A percentile compares a stretch with the other conserved stretches of the same genome.
These are phyloP conservation scores for Hedya salicella DNA, from an alignment of 2,888 invertebrate species.

Conservation along the genomic window DNA sequence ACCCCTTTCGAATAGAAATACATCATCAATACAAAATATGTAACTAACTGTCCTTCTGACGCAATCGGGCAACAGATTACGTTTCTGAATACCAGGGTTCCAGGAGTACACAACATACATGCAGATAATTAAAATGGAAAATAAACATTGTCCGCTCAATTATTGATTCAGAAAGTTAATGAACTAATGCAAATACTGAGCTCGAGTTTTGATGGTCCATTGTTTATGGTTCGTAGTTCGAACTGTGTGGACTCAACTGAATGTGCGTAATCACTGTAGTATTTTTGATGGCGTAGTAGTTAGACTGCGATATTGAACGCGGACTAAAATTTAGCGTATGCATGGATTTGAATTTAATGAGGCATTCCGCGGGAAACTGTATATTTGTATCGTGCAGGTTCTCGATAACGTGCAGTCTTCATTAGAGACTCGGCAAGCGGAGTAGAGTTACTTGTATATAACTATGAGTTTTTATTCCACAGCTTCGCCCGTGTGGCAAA, in stretches of 20 bases:
- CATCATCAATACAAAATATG: too few relatives aligned
- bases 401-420: neutral
- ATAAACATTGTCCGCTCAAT: neutral
- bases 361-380: neutral
- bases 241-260: neutral
- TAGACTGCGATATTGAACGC: neutral
- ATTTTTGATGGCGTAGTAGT: constrained; percentile 6
- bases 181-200: constrained; percentile 3
- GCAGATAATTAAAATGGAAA: neutral
- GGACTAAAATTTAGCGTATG: neutral
- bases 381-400: neutral
- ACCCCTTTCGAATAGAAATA: too few relatives aligned
- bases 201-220: neutral
- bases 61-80: too few relatives aligned
- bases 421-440: too few relatives aligned
- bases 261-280: constrained; percentile 4
- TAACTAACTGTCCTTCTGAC: too few relatives aligned
- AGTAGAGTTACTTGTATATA: too few relatives aligned
- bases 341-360: constrained; percentile 1
- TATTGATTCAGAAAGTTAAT: neutral
- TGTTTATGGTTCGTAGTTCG: neutral
- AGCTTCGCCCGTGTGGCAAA: too few relatives aligned
- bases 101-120: too few relatives aligned
- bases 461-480: too few relatives aligned
- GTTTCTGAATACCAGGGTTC: too few relatives aligned